phyloP scores from a whole-genome alignment of 2,113 vertebrate species.

The Sialia sialis region DNA sequence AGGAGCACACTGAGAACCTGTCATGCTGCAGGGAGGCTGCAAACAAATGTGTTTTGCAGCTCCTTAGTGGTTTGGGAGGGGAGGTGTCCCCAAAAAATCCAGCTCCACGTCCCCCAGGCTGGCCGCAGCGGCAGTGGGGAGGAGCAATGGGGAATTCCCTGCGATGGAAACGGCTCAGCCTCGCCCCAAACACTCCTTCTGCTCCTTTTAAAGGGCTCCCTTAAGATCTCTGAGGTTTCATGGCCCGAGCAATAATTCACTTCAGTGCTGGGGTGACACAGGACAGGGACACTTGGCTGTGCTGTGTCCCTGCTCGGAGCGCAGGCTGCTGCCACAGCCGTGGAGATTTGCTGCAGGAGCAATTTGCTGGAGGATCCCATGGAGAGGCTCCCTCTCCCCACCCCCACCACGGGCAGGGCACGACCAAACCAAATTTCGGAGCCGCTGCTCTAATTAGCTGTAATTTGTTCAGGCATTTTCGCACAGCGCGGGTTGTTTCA shows the following conservation, averaged over 20 bases:
- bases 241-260: background rate
- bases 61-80: background rate
- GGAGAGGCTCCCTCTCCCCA: background rate
- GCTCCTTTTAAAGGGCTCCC: too few species aligned
- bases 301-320: background rate
- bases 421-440: background rate
- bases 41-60: background rate
- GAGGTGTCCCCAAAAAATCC: background rate
- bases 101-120: background rate
- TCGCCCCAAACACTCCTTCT: background rate
- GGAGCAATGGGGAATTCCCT: background rate
- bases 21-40: background rate
- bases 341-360: accelerated
- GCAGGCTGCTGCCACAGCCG: background rate
- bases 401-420: accelerated
- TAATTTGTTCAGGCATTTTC: background rate
- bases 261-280: background rate
- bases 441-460: background rate
- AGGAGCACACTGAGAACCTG: background rate
- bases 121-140: accelerated
- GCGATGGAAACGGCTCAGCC: background rate
- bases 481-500: background rate
- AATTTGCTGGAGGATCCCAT: background rate
- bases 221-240: background rate
- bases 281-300: background rate